These are phyloP conservation scores for Remorina albescens DNA, from an alignment of 2,797 vertebrate genomes.

Conservation along the genomic window DNA sequence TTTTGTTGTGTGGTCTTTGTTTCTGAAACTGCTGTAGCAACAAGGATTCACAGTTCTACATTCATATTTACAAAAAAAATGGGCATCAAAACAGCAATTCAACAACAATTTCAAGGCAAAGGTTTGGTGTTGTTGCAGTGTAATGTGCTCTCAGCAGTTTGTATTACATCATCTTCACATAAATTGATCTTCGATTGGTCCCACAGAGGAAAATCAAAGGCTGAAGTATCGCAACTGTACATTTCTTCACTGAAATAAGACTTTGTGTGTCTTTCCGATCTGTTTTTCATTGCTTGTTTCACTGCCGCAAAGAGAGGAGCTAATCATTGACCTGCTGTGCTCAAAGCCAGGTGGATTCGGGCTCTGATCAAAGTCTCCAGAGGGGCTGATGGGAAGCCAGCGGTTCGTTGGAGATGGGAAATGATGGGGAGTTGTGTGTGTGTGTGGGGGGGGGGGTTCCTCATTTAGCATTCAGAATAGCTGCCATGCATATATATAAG, in stretches of 20 bases:
- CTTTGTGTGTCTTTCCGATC: neutral
- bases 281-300: neutral
- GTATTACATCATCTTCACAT: neutral
- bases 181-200: neutral
- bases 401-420: conserved; percentile 23
- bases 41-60: too few relatives aligned
- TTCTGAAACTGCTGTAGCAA: too few relatives aligned
- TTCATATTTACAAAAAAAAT: too few relatives aligned
- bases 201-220: too few relatives aligned
- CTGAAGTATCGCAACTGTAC: too few relatives aligned
- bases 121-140: neutral
- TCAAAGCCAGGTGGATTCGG: conserved; percentile 54
- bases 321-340: conserved; percentile 23
- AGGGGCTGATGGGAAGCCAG: conserved; percentile 50
- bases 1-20: too few relatives aligned
- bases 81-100: too few relatives aligned
- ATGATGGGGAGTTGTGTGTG: too few relatives aligned
- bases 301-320: conserved; percentile 9
- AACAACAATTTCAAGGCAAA: neutral
- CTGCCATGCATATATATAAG: conserved; percentile 69
- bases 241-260: too few relatives aligned
- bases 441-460: neutral
- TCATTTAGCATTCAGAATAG: conserved; percentile 64
- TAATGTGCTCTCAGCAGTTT: neutral
- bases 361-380: conserved; percentile 68